A percentile compares a stretch with the other conserved stretches of the same genome.
Conservation (phyloP, 2,888 invertebrate genomes). For the Lamproptera curius region DNA sequence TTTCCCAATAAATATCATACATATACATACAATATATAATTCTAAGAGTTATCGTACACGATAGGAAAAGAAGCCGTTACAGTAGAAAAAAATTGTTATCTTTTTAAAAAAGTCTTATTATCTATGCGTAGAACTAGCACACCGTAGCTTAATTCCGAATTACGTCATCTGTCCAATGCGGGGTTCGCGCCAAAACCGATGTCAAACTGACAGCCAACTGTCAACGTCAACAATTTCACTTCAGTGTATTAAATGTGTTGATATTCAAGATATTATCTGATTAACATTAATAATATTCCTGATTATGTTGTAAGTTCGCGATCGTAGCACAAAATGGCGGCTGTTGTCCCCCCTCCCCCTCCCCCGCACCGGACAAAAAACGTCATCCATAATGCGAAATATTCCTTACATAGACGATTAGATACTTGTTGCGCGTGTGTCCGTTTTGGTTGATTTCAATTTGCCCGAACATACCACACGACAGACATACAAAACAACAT, state of each 20-base stretch:
- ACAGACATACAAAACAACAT: constrained; percentile 9
- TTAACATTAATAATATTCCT: no score
- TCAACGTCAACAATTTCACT: no score
- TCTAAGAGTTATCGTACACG: constrained; percentile 52
- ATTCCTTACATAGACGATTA: constrained; percentile 53
- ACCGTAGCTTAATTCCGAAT: constrained; percentile 54
- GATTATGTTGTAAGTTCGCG: no score
- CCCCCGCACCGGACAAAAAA: constrained; percentile 44
- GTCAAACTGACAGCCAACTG: no score
- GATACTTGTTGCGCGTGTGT: constrained; percentile 49
- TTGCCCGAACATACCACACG: constrained; percentile 19
- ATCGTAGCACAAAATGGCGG: no score
- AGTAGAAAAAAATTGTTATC: constrained; percentile 63
- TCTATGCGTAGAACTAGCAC: constrained; percentile 65
- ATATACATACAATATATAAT: constrained; percentile 49
- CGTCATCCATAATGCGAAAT: constrained; percentile 38
- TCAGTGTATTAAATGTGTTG: no score
- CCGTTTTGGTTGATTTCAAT: constrained; percentile 24
- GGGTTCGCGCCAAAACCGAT: constrained; percentile 1
- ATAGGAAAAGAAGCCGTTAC: constrained; percentile 69
- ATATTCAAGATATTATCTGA: no score
- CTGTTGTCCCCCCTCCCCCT: no score
- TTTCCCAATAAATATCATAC: constrained; percentile 54
- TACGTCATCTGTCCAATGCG: constrained; percentile 41
- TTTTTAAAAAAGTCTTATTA: constrained; percentile 60